Base-by-base conservation (phyloP, 2,113 vertebrate species). In the Columba livia region DNA sequence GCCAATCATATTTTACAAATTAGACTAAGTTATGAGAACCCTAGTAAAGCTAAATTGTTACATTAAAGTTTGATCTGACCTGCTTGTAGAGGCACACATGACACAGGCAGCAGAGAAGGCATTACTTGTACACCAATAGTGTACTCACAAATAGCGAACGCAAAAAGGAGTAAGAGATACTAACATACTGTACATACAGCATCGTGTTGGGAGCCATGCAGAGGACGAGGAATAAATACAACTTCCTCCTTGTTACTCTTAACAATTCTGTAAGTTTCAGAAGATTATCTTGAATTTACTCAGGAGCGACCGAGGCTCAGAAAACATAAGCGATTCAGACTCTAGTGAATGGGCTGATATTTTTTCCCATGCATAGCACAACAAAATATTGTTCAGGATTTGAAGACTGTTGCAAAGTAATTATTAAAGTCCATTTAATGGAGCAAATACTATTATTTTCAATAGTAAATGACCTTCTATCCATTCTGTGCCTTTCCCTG, bases 321-420 rank as follows among this genome's bases (percentile, higher is more conserved):
- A 54, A 58, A 82, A 20, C 7, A 19, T 11, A 50, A 26, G 4
- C 0, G 1, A 67, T 54, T 62, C 8, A 0, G 1, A 67, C 11
- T 3, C 13, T 2, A 6, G 18, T 13, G 29, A 83, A 75, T 2
- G 20, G 31, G 50, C 14, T 50, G 11, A 5, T 18, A 31, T 29
- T 78, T 73, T 73, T 77, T 34, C 25, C 16, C 60, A 54, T 5
- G 56, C 32, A 66, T 0, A 53, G 21, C 8, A 54, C 42, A 86
- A 91, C 8, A 75, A 85, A 74, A 44, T 15, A 65, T 4, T 56
- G 5, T 31, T 66, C 50, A 20, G 25, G n/a, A 85, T 81, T 73
- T 73, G 34, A 85, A 85, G 64, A 89, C 57, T 38, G 26, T 13
- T 75, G 32, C 29, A 58, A 84, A 67, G 58, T 36, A 7, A 42